A percentile compares a stretch with the other conserved stretches of the same genome.
phyloP scores from a whole-genome alignment of 2,888 invertebrate species.

The Platycheirus albimanus region DNA sequence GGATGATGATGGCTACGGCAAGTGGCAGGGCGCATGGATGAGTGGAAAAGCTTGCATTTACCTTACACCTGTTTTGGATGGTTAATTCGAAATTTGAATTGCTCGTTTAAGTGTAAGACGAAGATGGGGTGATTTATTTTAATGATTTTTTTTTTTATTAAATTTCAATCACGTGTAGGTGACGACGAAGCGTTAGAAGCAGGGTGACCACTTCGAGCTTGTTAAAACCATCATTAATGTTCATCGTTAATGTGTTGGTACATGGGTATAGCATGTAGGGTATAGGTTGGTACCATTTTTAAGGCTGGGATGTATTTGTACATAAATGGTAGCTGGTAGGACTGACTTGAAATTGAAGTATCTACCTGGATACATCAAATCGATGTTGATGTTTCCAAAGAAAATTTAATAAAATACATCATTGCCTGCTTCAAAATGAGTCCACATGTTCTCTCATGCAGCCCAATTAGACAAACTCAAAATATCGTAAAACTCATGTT shows the following conservation, averaged over 20 bases:
- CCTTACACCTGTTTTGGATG: constrained; percentile 43
- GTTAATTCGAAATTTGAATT: not conserved
- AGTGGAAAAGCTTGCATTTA: constrained; percentile 41
- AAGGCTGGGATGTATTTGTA: not conserved
- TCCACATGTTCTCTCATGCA: not conserved
- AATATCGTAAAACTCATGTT: not conserved
- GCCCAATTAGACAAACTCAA: not conserved
- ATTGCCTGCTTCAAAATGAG: not conserved
- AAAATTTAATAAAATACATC: not conserved
- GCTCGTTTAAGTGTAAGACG: constrained; percentile 2
- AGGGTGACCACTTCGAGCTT: constrained; percentile 64
- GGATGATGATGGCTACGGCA: no score
- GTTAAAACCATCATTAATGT: constrained; percentile 60
- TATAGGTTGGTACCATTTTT: not conserved
- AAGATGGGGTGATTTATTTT: constrained; percentile 1
- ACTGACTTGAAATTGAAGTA: no score
- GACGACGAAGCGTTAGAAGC: constrained; percentile 41
- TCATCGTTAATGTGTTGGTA: constrained; percentile 41
- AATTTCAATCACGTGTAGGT: constrained; percentile 53
- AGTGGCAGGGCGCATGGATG: constrained; percentile 51
- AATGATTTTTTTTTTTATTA: no score
- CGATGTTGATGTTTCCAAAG: not conserved
- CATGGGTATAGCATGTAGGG: no score
- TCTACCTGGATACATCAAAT: not conserved
- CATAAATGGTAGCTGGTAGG: no score